phyloP scores from a whole-genome alignment of 2,797 vertebrate genomes.

The Scolopax rusticola region DNA sequence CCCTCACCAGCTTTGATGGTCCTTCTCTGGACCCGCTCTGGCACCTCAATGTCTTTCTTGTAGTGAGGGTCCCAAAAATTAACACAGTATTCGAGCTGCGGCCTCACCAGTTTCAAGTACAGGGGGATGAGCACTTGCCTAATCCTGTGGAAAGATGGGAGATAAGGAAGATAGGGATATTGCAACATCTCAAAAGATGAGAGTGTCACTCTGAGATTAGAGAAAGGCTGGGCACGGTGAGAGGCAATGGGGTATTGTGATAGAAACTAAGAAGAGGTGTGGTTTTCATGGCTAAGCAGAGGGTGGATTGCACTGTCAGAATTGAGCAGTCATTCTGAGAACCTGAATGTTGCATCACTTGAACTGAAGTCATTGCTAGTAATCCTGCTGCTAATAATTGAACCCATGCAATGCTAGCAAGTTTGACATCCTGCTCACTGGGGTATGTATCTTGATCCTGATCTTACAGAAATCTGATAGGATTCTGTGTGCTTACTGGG shows the following conservation, averaged over 20 bases:
- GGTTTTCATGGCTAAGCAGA: not conserved
- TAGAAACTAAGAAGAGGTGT: not conserved
- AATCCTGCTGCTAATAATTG: not conserved
- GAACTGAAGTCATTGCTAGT: not conserved
- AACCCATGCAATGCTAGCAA: not conserved
- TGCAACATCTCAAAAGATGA: not conserved
- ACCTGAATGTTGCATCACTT: not conserved
- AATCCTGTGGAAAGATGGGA: not conserved
- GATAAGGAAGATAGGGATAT: rapidly evolving
- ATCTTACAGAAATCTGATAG: not conserved
- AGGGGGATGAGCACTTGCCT: not conserved
- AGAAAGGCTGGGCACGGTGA: not conserved
- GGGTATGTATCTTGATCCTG: not conserved
- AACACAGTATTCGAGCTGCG: not conserved
- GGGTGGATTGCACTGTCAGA: not conserved
- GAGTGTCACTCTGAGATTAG: not conserved
- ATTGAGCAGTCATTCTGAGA: not conserved
- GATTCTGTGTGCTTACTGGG: not conserved
- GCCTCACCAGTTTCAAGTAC: not conserved
- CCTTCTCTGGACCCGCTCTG: not conserved
- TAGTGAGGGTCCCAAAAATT: not conserved
- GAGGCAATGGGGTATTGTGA: not conserved
- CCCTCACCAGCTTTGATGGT: not conserved
- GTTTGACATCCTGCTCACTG: not conserved
- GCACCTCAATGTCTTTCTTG: not conserved